Evolutionary conservation across 2,888 invertebrate genomes (phyloP), one percentile per base, ranked within the genome.

Genomic region (Mesochorus sp.): DNA sequence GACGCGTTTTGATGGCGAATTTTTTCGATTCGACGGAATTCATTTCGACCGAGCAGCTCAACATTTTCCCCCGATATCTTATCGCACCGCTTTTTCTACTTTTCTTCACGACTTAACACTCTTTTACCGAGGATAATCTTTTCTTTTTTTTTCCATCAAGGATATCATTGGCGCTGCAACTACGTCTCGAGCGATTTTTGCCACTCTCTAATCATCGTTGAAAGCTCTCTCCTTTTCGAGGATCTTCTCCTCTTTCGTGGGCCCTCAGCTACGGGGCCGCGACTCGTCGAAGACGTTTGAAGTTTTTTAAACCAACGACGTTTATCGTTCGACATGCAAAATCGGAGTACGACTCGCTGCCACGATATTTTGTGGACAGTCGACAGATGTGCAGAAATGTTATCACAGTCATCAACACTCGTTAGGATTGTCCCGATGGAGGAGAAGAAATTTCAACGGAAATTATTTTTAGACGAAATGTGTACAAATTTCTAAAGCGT

Each of bases 1-100:
- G 77, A 0, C 76, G 81, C 0, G 86, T 86, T 61, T 84, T 86
- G 26, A 83, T 2, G 0, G 81, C 80, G 64, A 87, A 83, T 57
- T 84, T 85, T 37, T 73, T 77, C 6, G 64, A 42, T 57, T 85
- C 79, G 12, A 39, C 39, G 53, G 14, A 51, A 1, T 26, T 19
- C 8, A 64, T 68, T 21, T 86, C 81, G 26, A 80, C 10, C 37
- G 85, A 84, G 73, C 83, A 85, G 49, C 78, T 81, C 47, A 86
- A 80, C 81, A 85, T 84, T 39, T 79, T 84, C 1, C 1, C 2
- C 6, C 1, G n/a, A 39, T 17, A 31, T 51, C 10, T 31, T 55
- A 31, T 21, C 8, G 34, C 34, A 42, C 28, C 12, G 14, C 3
- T 37, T n/a, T 55, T 24, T 12, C 17, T 61, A 31, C 26, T 19